Conservation (phyloP, 2,888 invertebrate species). For the Acleris laterana region DNA sequence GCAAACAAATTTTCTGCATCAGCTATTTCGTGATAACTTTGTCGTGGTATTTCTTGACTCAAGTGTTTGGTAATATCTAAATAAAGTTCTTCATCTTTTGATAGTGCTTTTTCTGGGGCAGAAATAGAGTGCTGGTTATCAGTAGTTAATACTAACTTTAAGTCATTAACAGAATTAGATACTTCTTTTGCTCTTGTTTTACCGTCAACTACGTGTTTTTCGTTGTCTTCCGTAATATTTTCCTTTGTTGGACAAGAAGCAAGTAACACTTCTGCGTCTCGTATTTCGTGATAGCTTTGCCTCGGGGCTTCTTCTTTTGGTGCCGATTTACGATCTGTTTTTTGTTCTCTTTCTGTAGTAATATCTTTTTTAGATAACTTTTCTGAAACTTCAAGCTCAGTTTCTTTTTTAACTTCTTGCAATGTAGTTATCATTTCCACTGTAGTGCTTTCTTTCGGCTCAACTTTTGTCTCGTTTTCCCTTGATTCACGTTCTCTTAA, state of each 20-base stretch:
- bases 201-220: no score
- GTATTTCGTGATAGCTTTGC: conserved; percentile 44
- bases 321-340: conserved; percentile 22
- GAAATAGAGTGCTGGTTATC: not conserved
- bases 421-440: not conserved
- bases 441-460: not conserved
- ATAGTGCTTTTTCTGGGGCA: not conserved
- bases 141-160: not conserved
- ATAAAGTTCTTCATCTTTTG: conserved; percentile 1
- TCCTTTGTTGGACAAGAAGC: conserved; percentile 2
- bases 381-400: not conserved
- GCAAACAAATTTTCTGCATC: conserved; percentile 56
- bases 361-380: no score
- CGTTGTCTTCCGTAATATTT: not conserved
- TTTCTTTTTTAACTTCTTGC: not conserved
- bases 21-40: conserved; percentile 57
- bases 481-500: conserved; percentile 43
- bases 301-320: conserved; percentile 43
- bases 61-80: conserved; percentile 16
- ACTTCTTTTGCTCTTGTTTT: no score
- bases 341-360: no score
- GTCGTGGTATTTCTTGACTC: conserved; percentile 48
- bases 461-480: not conserved
- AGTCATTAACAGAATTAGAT: no score
- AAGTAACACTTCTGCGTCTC: conserved; percentile 41